phyloP scores from a whole-genome alignment of 2,113 vertebrate species.

The Agelaius tricolor region DNA sequence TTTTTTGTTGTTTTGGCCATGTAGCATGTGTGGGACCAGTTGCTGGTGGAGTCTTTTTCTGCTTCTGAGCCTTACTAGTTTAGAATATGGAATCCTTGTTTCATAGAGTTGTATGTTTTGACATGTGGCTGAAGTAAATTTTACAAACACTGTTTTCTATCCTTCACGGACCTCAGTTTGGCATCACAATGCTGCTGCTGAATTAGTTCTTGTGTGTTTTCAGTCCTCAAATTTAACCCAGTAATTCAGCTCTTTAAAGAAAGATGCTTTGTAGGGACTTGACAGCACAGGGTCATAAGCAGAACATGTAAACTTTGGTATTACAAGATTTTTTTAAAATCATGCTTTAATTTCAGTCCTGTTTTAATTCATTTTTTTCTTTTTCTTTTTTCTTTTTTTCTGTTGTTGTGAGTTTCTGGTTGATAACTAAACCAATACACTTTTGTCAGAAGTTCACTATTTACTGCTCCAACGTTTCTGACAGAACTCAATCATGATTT shows the following conservation, averaged over 20 bases:
- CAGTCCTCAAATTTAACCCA: not conserved
- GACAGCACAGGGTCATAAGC: conserved; percentile 26
- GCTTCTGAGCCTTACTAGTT: conserved; percentile 57
- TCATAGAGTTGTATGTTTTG: conserved; percentile 22
- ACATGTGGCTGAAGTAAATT: conserved; percentile 45
- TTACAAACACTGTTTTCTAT: conserved; percentile 15
- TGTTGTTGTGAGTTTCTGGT: not conserved
- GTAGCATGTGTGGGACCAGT: conserved; percentile 42
- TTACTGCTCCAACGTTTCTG: not conserved
- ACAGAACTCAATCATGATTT: not conserved
- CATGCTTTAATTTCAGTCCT: conserved; percentile 4
- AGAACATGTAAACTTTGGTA: conserved; percentile 30
- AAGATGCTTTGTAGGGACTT: conserved; percentile 19
- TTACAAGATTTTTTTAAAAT: not conserved
- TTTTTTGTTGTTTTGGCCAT: not conserved
- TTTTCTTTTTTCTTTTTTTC: not conserved
- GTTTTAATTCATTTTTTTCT: not conserved
- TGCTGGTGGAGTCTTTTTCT: conserved; percentile 48
- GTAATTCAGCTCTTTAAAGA: not conserved
- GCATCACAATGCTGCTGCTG: conserved; percentile 56
- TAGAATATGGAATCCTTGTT: conserved; percentile 14
- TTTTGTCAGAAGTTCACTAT: not conserved
- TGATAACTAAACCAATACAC: not conserved
- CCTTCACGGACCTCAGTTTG: conserved; percentile 44
- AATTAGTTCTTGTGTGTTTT: conserved; percentile 24